phyloP scores from a whole-genome alignment of 2,113 vertebrate species.

The Hassar affinis region DNA sequence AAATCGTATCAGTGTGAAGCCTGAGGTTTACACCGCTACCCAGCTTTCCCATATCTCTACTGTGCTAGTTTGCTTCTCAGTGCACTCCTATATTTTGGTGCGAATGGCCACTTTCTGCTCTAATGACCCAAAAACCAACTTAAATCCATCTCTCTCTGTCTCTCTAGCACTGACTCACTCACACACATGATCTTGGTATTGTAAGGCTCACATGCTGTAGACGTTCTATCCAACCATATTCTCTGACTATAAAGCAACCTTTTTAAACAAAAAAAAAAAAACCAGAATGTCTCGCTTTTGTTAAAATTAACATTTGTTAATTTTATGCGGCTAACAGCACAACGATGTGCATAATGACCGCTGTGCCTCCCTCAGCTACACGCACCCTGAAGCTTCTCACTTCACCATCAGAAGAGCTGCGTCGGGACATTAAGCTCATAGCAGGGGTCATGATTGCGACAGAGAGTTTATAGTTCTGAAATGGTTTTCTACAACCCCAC shows the following conservation, averaged over 20 bases:
- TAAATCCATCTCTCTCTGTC: slow-evolving; percentile 19
- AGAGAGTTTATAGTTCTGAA: slow-evolving; percentile 30
- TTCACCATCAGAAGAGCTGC: slow-evolving; percentile 5
- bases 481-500: slow-evolving; percentile 11
- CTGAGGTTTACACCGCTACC: neutral
- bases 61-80: slow-evolving; percentile 4
- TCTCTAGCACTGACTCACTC: slow-evolving; percentile 16
- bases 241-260: slow-evolving; percentile 16
- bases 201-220: neutral
- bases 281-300: neutral
- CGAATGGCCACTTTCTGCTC: slow-evolving; percentile 28
- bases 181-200: neutral
- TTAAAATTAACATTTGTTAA: slow-evolving; percentile 10
- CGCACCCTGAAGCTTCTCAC: slow-evolving; percentile 7
- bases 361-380: neutral
- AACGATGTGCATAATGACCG: slow-evolving; percentile 30
- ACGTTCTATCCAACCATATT: slow-evolving; percentile 19
- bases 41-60: neutral
- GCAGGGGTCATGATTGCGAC: slow-evolving; percentile 38
- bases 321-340: neutral
- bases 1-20: neutral
- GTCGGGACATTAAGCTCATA: slow-evolving; percentile 43
- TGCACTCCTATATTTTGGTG: slow-evolving; percentile 13
- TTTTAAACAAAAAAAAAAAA: neutral
- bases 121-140: slow-evolving; percentile 46